phyloP scores from a whole-genome alignment of 2,888 invertebrate species.

The Pseudococcus jackbeardsleyi region DNA sequence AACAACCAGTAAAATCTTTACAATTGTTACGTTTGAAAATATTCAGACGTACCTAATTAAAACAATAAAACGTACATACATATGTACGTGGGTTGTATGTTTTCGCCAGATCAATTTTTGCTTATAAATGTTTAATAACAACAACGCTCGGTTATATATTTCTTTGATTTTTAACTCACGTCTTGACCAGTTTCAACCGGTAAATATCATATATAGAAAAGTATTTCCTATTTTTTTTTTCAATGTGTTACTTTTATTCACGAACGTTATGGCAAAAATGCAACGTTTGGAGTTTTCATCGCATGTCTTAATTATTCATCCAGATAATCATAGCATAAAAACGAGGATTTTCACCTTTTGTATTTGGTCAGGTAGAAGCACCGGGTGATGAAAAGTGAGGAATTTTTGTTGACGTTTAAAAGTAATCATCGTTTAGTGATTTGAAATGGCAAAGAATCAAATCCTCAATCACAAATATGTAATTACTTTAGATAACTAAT shows the following conservation, averaged over 20 bases:
- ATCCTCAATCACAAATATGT: background rate
- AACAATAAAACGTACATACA: too few species aligned
- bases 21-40: background rate
- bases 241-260: background rate
- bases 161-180: background rate
- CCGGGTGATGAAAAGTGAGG: background rate
- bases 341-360: background rate
- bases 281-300: background rate
- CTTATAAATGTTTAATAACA: background rate
- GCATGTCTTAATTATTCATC: background rate
- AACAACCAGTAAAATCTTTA: background rate
- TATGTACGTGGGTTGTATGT: background rate
- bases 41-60: background rate
- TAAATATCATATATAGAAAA: background rate
- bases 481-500: background rate
- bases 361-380: background rate
- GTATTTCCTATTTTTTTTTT: slow-evolving; percentile 11
- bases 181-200: slow-evolving; percentile 17
- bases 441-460: background rate
- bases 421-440: background rate
- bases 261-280: background rate
- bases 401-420: background rate
- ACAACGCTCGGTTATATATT: background rate
- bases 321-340: background rate
- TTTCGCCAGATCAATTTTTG: background rate